Evolutionary conservation across 2,888 invertebrate genomes (phyloP), one percentile per base, ranked within the genome.

Genomic region (Anoncus sp.): DNA sequence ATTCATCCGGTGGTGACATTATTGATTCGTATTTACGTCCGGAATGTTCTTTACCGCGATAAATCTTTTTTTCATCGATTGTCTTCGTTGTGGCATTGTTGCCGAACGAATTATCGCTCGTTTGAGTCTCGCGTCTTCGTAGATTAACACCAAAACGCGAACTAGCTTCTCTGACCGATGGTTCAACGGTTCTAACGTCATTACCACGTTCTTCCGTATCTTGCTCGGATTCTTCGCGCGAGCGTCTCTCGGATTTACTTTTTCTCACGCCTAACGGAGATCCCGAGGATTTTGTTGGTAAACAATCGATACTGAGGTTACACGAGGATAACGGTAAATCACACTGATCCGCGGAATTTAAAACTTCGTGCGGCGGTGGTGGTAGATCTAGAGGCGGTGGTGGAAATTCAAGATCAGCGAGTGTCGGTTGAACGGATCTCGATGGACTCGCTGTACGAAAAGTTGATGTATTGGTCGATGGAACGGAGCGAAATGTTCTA

Each of bases 371-470:
- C 73, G 84, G 55, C 0, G 96, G 96, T 18, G 97, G 97, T 1
- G 96, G 96, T 63, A 96, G 91, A 86, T 96, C 96, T 5, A 95
- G 92, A 0, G 97, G 97, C 0, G 97, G 97, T 18, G 97, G 97
- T 0, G 97, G 97, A 91, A 97, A 97, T 90, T 97, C 97, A 35
- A 97, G 92, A 88, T 97, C 97, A 3, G 96, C 96, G 76, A 96
- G 91, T 0, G 94, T 94, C 0, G 96, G 96, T 78, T 96, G 95
- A 1, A 94, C 93, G 53, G 94, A 94, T 43, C 95, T 92, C 72
- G 95, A 95, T 6, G 96, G 96, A 88, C 95, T 96, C 73, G 94
- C 93, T 59, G 93, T 93, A 31, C 94, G 90, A 78, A 94, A 93
- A 43, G 92, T 89, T 71, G 87, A 88, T 35, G 85, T 91, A 81